These are phyloP conservation scores for Lymantria monacha DNA, from an alignment of 2,888 invertebrate species.

Conservation along the genomic window DNA sequence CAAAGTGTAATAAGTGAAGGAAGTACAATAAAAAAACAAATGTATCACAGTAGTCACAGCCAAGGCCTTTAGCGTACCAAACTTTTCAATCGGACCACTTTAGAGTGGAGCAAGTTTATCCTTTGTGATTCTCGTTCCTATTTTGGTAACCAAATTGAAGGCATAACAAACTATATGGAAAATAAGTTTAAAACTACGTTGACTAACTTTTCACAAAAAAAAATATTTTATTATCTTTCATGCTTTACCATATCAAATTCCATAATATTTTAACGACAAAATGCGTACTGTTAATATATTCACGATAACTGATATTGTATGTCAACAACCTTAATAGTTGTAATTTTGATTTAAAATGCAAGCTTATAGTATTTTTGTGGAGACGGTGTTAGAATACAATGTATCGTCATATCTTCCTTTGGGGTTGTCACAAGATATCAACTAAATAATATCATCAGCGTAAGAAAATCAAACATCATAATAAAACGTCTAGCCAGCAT, in stretches of 20 bases:
- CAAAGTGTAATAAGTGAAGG: slow-evolving; percentile 35
- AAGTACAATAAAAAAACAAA: slow-evolving; percentile 38
- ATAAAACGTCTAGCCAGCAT: too few relatives aligned
- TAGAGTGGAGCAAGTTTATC: slow-evolving; percentile 50
- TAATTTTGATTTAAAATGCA: background rate
- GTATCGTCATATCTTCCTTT: too few relatives aligned
- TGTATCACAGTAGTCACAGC: slow-evolving; percentile 46
- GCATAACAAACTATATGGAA: slow-evolving; percentile 30
- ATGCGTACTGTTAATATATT: slow-evolving; percentile 1
- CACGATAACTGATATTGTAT: background rate
- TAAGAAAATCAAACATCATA: too few relatives aligned
- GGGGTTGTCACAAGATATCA: too few relatives aligned
- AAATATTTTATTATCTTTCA: background rate
- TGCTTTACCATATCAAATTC: background rate
- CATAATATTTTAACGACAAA: background rate
- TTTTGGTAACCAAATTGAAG: slow-evolving; percentile 65
- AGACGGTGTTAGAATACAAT: too few relatives aligned
- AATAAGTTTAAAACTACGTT: slow-evolving; percentile 37
- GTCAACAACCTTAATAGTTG: background rate
- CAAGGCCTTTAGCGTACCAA: slow-evolving; percentile 52
- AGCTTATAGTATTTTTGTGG: background rate
- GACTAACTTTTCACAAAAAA: slow-evolving; percentile 4
- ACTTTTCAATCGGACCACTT: slow-evolving; percentile 66
- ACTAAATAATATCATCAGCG: too few relatives aligned
- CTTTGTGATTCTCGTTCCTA: slow-evolving; percentile 47